Base-by-base conservation (phyloP, 2,113 vertebrate genomes). In the Callithrix jacchus region DNA sequence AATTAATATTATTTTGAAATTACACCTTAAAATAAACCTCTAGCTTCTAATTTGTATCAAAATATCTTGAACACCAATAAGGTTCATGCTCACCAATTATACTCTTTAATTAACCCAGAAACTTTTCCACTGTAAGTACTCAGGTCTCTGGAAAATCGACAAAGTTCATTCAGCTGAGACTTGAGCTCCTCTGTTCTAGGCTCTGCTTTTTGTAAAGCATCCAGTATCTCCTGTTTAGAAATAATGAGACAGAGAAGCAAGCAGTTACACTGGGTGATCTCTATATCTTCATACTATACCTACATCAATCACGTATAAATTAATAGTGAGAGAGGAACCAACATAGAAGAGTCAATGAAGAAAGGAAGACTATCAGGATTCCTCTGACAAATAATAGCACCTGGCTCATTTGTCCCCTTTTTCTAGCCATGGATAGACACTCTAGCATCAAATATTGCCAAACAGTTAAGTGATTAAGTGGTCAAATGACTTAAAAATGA, bases 21-120 rank as follows among this genome's bases (percentile, higher is more conserved):
- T 47, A 84, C 16, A 54, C 1, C 35, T 45, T 70, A 76, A 64
- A 54, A 73, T 47, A 68, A 61, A 6, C 5, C 5, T 66, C 64
- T 58, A 58, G 52, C 35, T 89, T 42, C 68, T 81, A 73, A 64
- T 42, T 47, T 83, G 20, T 56, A 73, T 23, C 18, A 74, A 89
- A 56, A 30, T 45, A 89, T 58, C 80, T 25, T 66, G 32, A 89
- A 42, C 18, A 70, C 30, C 52, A 82, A 0, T 61, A 54, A 17
- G 16, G 32, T 49, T 88, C 88, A n/a, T 87, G 45, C 94, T 97
- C 98, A 99, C 99, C 99, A 99, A 98, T 99, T 99, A 98, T 99
- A 99, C 88, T 99, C 99, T 84, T 99, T 99, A 98, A 99, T 99
- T 81, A 99, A 97, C 7, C 98, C 98, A 20, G 99, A 99, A 97